Evolutionary conservation across 2,113 vertebrate species (phyloP), one percentile per base, ranked within the genome.

Genomic region (Eublepharis macularius): DNA sequence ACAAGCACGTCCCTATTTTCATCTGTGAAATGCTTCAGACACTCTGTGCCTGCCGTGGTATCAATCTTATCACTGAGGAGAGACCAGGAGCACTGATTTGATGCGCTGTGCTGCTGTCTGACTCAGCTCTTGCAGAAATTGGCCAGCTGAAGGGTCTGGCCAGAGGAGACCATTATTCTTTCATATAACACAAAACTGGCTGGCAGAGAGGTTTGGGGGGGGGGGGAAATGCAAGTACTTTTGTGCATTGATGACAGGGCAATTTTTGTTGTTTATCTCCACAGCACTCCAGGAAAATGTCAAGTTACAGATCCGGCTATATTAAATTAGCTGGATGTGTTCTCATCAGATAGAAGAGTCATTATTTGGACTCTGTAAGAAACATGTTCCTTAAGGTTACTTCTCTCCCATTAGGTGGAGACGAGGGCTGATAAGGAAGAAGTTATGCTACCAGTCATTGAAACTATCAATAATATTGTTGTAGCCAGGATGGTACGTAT

Each of bases 61-160:
- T 54, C 51, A 77, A 63, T 79, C 66, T 87, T 57, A 76, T 29
- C 39, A 70, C 43, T 24, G 41, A 87, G 86, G 85, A 47, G 83
- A 86, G 49, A 6, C 24, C 80, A 82, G 84, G 3, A 70, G 19
- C 43, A 32, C 84, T 43, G 0, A 75, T 74, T 66, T 82, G 57
- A 74, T 17, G 3, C 24, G 57, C 21, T 29, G 34, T 26, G 57
- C 21, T 29, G 34, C 4, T 65, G 39, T 14, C 41, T 82, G n/a
- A 75, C 76, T 83, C 86, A 60, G 80, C 24, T 73, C 41, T 66
- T 4, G 17, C 34, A 89, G 43, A 87, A 89, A 76, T 68, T 78
- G 29, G 39, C 6, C 87, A 45, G 60, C 6, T 86, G 29, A 54
- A 84, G n/a, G 26, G 39, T 32, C 24, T 81, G 72, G 63, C 60